Base-by-base conservation (phyloP, 2,797 vertebrate genomes). In the Tarsius wallacei region DNA sequence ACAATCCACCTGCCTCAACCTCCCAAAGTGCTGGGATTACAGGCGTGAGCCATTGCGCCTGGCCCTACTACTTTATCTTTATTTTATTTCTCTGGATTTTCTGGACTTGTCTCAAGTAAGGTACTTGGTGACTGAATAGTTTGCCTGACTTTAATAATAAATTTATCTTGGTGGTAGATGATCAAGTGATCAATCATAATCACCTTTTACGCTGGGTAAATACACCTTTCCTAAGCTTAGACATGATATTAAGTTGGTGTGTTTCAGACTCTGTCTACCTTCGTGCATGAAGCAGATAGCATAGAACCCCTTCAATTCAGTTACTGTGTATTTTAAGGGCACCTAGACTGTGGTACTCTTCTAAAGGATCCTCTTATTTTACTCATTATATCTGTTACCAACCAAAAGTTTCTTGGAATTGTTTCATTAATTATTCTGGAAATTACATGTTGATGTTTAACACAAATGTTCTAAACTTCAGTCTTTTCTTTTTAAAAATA, bases 31-130 rank as follows among this genome's bases (percentile, higher is more conserved):
- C 42, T 42, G 42, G 42, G 42, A 42, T 42, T 42, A 42, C 4
- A 42, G 42, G 7, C 42, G 42, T 42, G 42, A 5, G 42, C 42
- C 42, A 42, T 42, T 42, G 42, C 7, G 42, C 42, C 42, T 42
- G 42, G 42, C 17, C 17, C 42, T 78, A 33, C 49, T 86, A 47
- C 24, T 90, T 92, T 36, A 61, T 84, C 19, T 96, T 89, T 83
- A 33, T 93, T 86, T 81, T 73, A 64, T 93, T 96, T 86, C 42
- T 81, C 26, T 81, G 82, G 16, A 87, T 87, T 90, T 81, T 93
- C 59, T 90, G 59, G 42, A 74, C 49, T 24, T 91, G 28, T 87
- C 17, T 96, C 66, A 94, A 81, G 22, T 74, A 94, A 82, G 63
- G 28, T 19, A 71, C 33, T 87, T 94, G 13, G 33, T 91, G 83